A percentile compares a stretch with the other conserved stretches of the same genome.
phyloP scores from a whole-genome alignment of 1,140 invertebrate genomes.

The Lordiphosa stackelbergi region DNA sequence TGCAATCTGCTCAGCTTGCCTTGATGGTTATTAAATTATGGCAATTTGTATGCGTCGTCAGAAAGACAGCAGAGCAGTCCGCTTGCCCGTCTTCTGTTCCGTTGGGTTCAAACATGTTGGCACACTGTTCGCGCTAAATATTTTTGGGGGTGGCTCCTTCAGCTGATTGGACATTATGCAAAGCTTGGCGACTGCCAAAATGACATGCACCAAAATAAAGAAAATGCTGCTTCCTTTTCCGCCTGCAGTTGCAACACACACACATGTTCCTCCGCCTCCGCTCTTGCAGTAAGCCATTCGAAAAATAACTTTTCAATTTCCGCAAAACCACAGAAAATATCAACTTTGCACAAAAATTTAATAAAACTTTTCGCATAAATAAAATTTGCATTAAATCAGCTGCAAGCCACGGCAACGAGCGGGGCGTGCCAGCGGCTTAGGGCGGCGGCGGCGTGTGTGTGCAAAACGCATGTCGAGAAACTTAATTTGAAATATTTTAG shows the following conservation, averaged over 20 bases:
- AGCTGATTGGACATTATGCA: slow-evolving; percentile 36
- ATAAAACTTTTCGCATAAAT: slow-evolving; percentile 76
- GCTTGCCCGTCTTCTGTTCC: slow-evolving; percentile 32
- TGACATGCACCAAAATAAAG: slow-evolving; percentile 61
- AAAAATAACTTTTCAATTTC: slow-evolving; percentile 76
- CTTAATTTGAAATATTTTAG: slow-evolving; percentile 76
- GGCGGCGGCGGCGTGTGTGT: slow-evolving; percentile 29
- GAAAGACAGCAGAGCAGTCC: background rate
- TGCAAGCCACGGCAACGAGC: slow-evolving; percentile 52
- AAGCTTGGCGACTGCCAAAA: slow-evolving; percentile 54
- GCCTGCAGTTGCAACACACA: slow-evolving; percentile 45
- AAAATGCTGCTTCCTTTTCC: slow-evolving; percentile 73
- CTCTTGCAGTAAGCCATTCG: slow-evolving; percentile 59
- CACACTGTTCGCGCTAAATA: slow-evolving; percentile 67
- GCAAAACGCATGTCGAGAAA: slow-evolving; percentile 72
- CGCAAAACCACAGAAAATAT: slow-evolving; percentile 76
- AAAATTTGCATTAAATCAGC: slow-evolving; percentile 76
- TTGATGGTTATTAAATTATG: slow-evolving; percentile 76
- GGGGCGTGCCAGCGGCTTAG: slow-evolving; percentile 48
- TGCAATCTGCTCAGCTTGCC: slow-evolving; percentile 38
- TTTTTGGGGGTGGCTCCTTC: slow-evolving; percentile 27
- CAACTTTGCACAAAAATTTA: slow-evolving; percentile 76
- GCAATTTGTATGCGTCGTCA: slow-evolving; percentile 69
- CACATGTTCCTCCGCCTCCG: slow-evolving; percentile 6
- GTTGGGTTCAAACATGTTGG: slow-evolving; percentile 73